Evolutionary conservation across 2,113 vertebrate species (phyloP).

Genomic region (Oreochromis niloticus): DNA sequence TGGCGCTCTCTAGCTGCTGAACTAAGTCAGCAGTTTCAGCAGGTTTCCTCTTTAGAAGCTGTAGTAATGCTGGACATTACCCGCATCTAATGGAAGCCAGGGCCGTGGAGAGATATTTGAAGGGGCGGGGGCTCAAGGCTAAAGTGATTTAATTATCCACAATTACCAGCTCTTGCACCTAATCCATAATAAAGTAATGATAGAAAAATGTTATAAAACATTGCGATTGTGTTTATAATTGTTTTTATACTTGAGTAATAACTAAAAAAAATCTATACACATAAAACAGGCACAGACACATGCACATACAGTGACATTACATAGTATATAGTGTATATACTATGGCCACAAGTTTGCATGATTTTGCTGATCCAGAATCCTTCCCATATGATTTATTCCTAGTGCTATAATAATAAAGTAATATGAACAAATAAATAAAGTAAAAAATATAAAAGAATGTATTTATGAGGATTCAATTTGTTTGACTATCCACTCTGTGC

Average conservation of each 20-base stretch:
- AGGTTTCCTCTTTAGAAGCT: background rate
- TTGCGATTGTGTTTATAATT: background rate
- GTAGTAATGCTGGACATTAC: background rate
- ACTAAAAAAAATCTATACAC: fast-evolving
- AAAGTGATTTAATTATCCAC: background rate
- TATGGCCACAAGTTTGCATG: fast-evolving
- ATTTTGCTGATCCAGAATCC: background rate
- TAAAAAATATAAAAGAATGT: fast-evolving
- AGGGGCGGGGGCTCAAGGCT: background rate
- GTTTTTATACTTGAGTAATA: background rate
- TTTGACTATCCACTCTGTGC: background rate
- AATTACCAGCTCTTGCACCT: fast-evolving
- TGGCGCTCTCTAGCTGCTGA: constrained; percentile 20
- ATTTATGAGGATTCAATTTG: background rate
- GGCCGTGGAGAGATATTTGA: background rate
- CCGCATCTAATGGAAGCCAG: background rate
- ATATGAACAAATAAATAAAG: background rate
- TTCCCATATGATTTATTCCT: background rate
- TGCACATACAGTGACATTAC: fast-evolving
- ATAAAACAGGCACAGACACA: background rate
- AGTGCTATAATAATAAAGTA: background rate
- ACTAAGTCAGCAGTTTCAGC: background rate
- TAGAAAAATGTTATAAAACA: background rate
- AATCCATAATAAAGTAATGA: background rate
- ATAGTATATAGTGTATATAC: fast-evolving